Conservation (phyloP, 23 tunicate genomes). For the Pegea sp. region DNA sequence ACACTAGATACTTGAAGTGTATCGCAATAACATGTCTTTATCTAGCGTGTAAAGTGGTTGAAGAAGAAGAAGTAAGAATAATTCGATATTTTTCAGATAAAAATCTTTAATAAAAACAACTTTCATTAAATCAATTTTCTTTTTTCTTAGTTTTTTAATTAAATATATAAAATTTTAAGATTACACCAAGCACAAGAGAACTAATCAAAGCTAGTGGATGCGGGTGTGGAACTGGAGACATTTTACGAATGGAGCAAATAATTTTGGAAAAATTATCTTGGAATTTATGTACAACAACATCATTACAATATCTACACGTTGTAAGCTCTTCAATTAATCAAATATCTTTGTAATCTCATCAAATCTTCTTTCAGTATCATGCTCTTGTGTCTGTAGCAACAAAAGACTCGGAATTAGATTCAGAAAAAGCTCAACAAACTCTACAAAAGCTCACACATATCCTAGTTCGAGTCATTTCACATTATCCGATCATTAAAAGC, state of each 20-base stretch:
- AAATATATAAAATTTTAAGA: too few species aligned
- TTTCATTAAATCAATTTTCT: too few species aligned
- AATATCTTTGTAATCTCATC: too few species aligned
- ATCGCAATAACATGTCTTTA: slow-evolving; percentile 72
- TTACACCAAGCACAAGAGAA: slow-evolving; percentile 53
- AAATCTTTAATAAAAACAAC: too few species aligned
- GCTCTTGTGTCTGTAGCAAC: too few species aligned
- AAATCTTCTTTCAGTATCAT: too few species aligned
- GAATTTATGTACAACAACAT: slow-evolving; percentile 42
- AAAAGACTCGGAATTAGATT: too few species aligned
- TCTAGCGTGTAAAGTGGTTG: slow-evolving; percentile 59
- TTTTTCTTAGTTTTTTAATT: too few species aligned
- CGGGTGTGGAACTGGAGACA: slow-evolving; percentile 45
- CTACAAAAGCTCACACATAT: too few species aligned
- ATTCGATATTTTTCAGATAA: background rate
- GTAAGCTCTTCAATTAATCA: slow-evolving; percentile 25
- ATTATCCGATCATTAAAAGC: too few species aligned
- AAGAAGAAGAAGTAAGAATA: slow-evolving; percentile 75
- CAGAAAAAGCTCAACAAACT: too few species aligned
- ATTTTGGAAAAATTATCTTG: slow-evolving; percentile 61
- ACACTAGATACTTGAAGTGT: slow-evolving; percentile 75
- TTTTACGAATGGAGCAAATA: slow-evolving; percentile 69
- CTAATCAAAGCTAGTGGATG: slow-evolving; percentile 45
- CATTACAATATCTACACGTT: slow-evolving; percentile 52
- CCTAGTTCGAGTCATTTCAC: too few species aligned